Evolutionary conservation across 2,113 vertebrate genomes (phyloP), one percentile per base, ranked within the genome.

Genomic region (Brachirus orientalis): DNA sequence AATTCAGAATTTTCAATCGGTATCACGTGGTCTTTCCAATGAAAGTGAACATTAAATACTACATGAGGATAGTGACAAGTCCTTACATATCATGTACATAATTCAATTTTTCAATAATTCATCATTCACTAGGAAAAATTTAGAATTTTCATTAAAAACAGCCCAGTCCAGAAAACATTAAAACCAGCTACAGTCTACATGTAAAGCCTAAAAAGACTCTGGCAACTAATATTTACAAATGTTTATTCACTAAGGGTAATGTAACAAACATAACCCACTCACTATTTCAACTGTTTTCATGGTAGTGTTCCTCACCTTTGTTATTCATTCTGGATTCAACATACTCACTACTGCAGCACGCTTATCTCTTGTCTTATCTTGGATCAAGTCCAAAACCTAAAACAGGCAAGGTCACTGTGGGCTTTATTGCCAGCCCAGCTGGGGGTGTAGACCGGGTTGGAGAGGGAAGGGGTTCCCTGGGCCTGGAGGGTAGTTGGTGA

Each of bases 401-500:
- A 75, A 41, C 6, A 37, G 33, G 52, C 22, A 3, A 9, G 9
- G 52, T 72, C 13, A 38, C 10, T 1, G 33, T 40, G 17, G 40
- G 40, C 66, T 68, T 93, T 92, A 99, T 85, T 98, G 98, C 98
- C 98, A 99, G 53, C 97, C 96, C 72, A 95, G 92, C 86, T 96
- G 95, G 3, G 96, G 96, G 74, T 94, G 93, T 54, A 99, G 92
- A 72, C 96, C 93, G 7, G 97, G 95, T 28, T 98, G 98, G 72
- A 98, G 88, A 43, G 95, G 88, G 86, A 98, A 99, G 4, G 96
- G 94, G 37, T 95, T 93, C 79, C 95, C 96, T 43, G 95, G 91
- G n/a, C 94, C 90, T 11, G 96, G 87, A 2, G 96, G 88, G 55
- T 97, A 98, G 87, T 92, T 95, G 73, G 94, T 86, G 84, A 96